A percentile compares a stretch with the other conserved stretches of the same genome.
Conservation (phyloP, 1,140 invertebrate genomes). For the Danaus plexippus region DNA sequence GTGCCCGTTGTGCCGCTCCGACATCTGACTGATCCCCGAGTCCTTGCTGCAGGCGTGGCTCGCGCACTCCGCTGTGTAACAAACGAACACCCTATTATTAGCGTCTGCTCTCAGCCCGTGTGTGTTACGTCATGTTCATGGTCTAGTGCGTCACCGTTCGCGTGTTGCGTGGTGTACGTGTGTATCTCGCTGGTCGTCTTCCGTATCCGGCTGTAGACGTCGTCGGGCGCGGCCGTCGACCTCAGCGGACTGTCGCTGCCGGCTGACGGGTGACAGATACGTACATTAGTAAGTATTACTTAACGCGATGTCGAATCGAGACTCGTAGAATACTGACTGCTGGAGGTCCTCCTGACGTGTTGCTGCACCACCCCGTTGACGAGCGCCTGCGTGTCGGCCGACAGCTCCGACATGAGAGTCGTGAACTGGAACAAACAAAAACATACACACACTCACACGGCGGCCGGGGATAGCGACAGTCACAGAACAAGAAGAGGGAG, state of each 20-base stretch:
- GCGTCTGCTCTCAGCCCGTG: neutral
- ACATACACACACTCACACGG: too few species aligned
- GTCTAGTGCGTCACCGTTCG: constrained; percentile 35
- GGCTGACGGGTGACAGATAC: constrained; percentile 30
- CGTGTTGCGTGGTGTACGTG: constrained; percentile 56
- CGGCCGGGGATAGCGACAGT: too few species aligned
- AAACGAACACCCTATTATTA: constrained; percentile 1
- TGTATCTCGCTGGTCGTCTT: constrained; percentile 93
- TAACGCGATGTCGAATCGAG: neutral
- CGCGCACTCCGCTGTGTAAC: constrained; percentile 73
- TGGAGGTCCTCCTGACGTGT: constrained; percentile 80
- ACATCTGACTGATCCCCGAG: constrained; percentile 90
- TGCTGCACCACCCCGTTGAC: constrained; percentile 88
- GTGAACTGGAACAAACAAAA: constrained; percentile 72
- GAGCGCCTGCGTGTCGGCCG: constrained; percentile 86
- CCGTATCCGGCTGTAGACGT: constrained; percentile 88
- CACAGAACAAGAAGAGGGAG: too few species aligned
- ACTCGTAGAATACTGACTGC: constrained; percentile 48
- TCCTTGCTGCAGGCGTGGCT: constrained; percentile 89
- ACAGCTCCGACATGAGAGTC: constrained; percentile 84
- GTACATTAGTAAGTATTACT: neutral
- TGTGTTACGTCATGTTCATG: neutral
- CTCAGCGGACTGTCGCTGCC: constrained; percentile 63
- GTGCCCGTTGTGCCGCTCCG: constrained; percentile 57
- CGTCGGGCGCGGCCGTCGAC: constrained; percentile 77